Percentiles rank a stretch among this genome's conserved stretches.
Evolutionary conservation across 2,113 vertebrate species (phyloP).

Genomic region (Chlamydotis undulata): DNA sequence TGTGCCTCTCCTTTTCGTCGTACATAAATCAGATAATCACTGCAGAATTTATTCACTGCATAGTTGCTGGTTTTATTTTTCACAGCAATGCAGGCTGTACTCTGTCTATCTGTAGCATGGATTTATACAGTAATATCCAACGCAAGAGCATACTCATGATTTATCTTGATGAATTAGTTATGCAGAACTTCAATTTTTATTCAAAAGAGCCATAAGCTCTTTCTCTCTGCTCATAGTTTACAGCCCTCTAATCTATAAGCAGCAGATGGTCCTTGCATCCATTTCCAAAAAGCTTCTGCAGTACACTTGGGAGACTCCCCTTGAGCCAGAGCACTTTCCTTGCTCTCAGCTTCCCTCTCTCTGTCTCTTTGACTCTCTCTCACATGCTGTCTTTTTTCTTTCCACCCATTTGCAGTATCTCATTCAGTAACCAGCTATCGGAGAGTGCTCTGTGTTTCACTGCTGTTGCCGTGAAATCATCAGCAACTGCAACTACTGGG

Average conservation of each 20-base stretch:
- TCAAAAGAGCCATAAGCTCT: conserved; percentile 23
- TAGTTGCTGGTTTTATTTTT: conserved; percentile 42
- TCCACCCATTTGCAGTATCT: conserved; percentile 39
- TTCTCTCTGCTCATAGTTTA: background rate
- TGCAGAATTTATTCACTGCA: conserved; percentile 62
- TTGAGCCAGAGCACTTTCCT: conserved; percentile 55
- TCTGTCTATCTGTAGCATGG: conserved; percentile 17
- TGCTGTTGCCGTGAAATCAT: conserved; percentile 80
- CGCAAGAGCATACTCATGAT: conserved; percentile 35
- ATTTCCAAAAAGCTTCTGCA: conserved; percentile 74
- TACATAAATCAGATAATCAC: conserved; percentile 36
- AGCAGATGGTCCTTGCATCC: conserved; percentile 75
- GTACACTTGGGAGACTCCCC: conserved; percentile 49
- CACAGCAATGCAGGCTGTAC: conserved; percentile 24
- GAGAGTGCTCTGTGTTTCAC: conserved; percentile 47
- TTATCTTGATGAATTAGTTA: conserved; percentile 52
- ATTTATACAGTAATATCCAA: conserved; percentile 34
- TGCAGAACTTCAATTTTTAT: conserved; percentile 62
- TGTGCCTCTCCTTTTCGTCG: conserved; percentile 28
- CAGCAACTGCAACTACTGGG: conserved; percentile 82
- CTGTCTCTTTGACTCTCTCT: conserved; percentile 49
- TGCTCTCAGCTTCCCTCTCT: conserved; percentile 48
- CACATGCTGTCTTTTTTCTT: conserved; percentile 22
- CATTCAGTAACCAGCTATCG: conserved; percentile 35
- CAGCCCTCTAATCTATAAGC: conserved; percentile 56